Base-by-base conservation (phyloP, 1,140 invertebrate species). In the Dicyema japonicum region DNA sequence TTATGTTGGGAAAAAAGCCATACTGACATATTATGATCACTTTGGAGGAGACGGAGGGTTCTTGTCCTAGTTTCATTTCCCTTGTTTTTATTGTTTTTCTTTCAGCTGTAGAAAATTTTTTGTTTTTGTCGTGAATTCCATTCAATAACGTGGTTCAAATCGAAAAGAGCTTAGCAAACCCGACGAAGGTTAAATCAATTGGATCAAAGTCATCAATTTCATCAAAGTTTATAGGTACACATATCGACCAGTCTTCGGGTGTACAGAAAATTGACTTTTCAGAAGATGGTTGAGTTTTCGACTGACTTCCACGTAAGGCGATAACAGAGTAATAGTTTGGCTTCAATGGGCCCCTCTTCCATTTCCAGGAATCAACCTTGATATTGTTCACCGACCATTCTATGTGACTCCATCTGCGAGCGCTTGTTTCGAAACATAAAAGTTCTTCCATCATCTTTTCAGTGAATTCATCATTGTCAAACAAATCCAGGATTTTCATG, bases 191-290 rank as follows among this genome's bases (percentile, higher is more conserved):
- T 6, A 72, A 69, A 24, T 47, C 55, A 13, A 56, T 48, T 1
- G 65, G 65, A 51, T 72, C 60, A 44, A 78, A 76, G 30, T 62
- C 59, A 31, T 65, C 64, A 4, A 66, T 60, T 17, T 58, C 50
- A 33, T 59, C 60, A 2, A 63, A 58, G 42, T 66, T 67, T 36
- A 80, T 67, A 1, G 72, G 71, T 24, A 88, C 61, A 44, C 72
- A 82, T 12, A 88, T 63, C 75, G 67, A 2, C 76, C 76, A 19
- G 80, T 92, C 52, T 90, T 85, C 2, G 88, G 85, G 59, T 97
- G 85, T 32, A 97, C 63, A 57, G 75, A 88, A 48, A 94, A 97
- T 3, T 88, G 85, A 24, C 74, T 67, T 51, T 97, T 97, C 0
- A 97, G 51, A 34, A 97, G 66, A 58, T 97, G 88, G 50, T 92